Percentiles rank a stretch among this genome's conserved stretches.
Conservation (phyloP, 2,888 invertebrate genomes). For the Baronia brevicornis region DNA sequence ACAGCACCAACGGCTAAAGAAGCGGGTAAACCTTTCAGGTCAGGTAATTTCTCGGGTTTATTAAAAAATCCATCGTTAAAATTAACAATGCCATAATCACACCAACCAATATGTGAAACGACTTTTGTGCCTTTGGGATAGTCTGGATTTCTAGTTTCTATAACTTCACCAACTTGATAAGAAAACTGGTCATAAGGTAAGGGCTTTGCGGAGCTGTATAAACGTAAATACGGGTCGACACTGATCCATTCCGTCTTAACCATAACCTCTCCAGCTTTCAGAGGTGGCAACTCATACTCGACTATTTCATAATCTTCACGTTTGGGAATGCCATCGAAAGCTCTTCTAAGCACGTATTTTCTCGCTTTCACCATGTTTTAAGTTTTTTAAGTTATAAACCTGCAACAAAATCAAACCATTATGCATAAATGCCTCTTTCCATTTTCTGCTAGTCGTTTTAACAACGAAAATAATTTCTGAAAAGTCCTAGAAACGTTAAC, state of each 20-base stretch:
- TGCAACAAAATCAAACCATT: no score
- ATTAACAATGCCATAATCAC: slow-evolving; percentile 21
- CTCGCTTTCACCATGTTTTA: slow-evolving; percentile 66
- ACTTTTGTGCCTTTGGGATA: slow-evolving; percentile 76
- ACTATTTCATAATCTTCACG: slow-evolving; percentile 72
- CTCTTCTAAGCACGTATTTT: slow-evolving; percentile 72
- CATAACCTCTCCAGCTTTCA: slow-evolving; percentile 69
- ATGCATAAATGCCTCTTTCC: no score
- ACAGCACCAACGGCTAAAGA: slow-evolving; percentile 75
- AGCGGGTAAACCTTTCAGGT: slow-evolving; percentile 56
- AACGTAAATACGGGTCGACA: slow-evolving; percentile 35
- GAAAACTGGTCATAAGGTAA: slow-evolving; percentile 35
- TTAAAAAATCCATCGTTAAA: slow-evolving; percentile 25
- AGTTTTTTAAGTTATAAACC: no score
- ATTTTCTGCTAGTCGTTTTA: no score
- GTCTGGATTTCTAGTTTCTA: slow-evolving; percentile 74
- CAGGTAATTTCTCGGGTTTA: slow-evolving; percentile 44
- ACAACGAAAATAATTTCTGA: no score
- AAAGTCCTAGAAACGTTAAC: no score
- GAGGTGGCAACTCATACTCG: slow-evolving; percentile 73
- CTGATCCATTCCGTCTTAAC: slow-evolving; percentile 39
- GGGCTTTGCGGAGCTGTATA: slow-evolving; percentile 14
- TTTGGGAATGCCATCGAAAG: slow-evolving; percentile 76
- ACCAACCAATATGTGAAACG: slow-evolving; percentile 77
- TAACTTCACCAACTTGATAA: slow-evolving; percentile 47